phyloP scores from a whole-genome alignment of 2,888 invertebrate genomes.

The Nephrotoma appendiculata region DNA sequence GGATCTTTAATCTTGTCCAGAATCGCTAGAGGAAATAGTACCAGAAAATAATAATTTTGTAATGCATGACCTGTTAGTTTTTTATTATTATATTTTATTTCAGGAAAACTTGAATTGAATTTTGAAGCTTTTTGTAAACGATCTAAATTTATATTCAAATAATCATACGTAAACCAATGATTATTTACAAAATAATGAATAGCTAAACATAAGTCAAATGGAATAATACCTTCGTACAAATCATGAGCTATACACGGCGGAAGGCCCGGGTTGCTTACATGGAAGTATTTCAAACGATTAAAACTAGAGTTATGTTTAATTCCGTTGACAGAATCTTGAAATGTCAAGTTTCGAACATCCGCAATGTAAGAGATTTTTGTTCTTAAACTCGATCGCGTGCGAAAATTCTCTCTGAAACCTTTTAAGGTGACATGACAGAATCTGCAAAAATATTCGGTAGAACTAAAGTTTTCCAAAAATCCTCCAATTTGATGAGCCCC shows the following conservation, averaged over 20 bases:
- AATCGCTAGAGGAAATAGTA: constrained; percentile 2
- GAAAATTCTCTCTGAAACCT: too few relatives aligned
- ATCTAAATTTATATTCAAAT: not conserved
- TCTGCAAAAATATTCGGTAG: too few relatives aligned
- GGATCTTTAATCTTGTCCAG: not conserved
- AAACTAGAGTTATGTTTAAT: constrained; percentile 17
- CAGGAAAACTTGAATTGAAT: constrained; percentile 8
- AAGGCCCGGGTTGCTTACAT: constrained; percentile 17
- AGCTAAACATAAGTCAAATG: not conserved
- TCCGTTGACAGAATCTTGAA: constrained; percentile 11
- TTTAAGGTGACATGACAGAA: too few relatives aligned
- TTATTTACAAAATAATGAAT: not conserved
- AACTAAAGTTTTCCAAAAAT: too few relatives aligned
- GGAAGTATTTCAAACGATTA: constrained; percentile 16
- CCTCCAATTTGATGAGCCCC: too few relatives aligned
- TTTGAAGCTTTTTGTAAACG: constrained; percentile 1
- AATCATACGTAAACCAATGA: not conserved
- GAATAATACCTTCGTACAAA: constrained; percentile 11
- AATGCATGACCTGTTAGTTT: constrained; percentile 6
- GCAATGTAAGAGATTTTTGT: not conserved
- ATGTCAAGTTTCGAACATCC: not conserved
- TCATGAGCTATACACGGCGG: constrained; percentile 21
- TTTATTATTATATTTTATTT: not conserved
- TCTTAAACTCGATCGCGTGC: too few relatives aligned
- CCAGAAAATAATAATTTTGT: constrained; percentile 1